Conservation (phyloP, 1,140 invertebrate genomes). For the Phymastichus coffea region DNA sequence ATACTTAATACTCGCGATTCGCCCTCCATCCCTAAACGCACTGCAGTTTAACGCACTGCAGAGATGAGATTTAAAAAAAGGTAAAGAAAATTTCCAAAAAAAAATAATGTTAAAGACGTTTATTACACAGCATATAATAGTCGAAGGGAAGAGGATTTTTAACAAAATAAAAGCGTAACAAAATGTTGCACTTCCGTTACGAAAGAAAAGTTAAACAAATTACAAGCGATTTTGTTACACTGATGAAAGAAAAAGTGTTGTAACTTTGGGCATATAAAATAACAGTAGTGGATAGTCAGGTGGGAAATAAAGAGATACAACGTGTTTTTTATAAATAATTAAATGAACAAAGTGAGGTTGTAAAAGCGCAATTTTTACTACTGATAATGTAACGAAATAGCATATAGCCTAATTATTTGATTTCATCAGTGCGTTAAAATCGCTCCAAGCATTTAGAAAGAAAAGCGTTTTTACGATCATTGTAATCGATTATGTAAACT, state of each 20-base stretch:
- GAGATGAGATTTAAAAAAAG: too few relatives aligned
- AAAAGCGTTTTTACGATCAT: too few relatives aligned
- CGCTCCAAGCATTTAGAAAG: too few relatives aligned
- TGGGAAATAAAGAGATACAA: too few relatives aligned
- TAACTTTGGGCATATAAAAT: slow-evolving; percentile 21
- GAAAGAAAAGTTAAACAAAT: slow-evolving; percentile 14
- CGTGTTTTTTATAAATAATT: slow-evolving; percentile 16
- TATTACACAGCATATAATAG: background rate
- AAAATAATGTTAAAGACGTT: background rate
- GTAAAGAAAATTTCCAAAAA: too few relatives aligned
- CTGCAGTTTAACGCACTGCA: background rate
- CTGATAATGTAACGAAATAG: background rate
- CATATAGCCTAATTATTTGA: too few relatives aligned
- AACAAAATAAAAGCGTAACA: too few relatives aligned
- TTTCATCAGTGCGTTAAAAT: too few relatives aligned
- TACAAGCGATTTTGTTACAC: slow-evolving; percentile 25
- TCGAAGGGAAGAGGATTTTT: background rate
- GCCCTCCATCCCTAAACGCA: slow-evolving; percentile 1
- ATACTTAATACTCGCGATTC: slow-evolving; percentile 16
- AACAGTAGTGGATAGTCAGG: background rate
- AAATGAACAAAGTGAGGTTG: background rate
- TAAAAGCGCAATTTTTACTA: slow-evolving; percentile 4
- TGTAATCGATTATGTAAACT: too few relatives aligned
- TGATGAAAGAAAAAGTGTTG: slow-evolving; percentile 3
- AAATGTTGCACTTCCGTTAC: too few relatives aligned